Percentiles rank a stretch among this genome's conserved stretches.
These are phyloP conservation scores for Cirrhinus molitorella DNA, from an alignment of 2,797 vertebrate genomes.

Conservation along the genomic window DNA sequence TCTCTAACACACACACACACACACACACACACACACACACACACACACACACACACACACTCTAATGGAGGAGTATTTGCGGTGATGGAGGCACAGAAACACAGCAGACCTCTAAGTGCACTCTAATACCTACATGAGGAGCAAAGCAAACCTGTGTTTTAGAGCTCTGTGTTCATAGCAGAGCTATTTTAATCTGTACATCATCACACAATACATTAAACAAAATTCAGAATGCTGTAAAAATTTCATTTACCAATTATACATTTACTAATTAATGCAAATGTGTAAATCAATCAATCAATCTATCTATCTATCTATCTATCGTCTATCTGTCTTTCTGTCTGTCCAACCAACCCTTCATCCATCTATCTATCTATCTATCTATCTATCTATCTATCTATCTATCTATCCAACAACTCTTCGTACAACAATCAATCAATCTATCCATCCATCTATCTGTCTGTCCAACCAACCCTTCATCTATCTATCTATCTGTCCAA, in stretches of 20 bases:
- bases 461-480: neutral
- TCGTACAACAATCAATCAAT: neutral
- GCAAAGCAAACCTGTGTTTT: neutral
- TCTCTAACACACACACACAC: neutral
- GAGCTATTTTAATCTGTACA: slow-evolving; percentile 7
- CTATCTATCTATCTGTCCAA: neutral
- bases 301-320: neutral
- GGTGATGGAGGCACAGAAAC: slow-evolving; percentile 32
- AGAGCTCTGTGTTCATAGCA: slow-evolving; percentile 2
- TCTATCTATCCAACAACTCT: too few species aligned
- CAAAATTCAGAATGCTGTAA: neutral
- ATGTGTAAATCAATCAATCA: too few species aligned
- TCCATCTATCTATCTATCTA: neutral
- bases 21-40: slow-evolving; percentile 29
- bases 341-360: neutral
- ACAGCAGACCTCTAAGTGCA: slow-evolving; percentile 36
- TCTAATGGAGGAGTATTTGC: slow-evolving; percentile 43
- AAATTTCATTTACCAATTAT: too few species aligned
- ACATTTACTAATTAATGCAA: too few species aligned
- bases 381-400: neutral
- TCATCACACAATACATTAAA: neutral
- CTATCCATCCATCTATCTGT: neutral
- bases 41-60: slow-evolving; percentile 28
- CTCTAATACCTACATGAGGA: slow-evolving; percentile 34
- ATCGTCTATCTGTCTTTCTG: neutral